Percentiles rank a stretch among this genome's conserved stretches.
phyloP scores from a whole-genome alignment of 2,888 invertebrate genomes.

The Diadegma fenestrale region DNA sequence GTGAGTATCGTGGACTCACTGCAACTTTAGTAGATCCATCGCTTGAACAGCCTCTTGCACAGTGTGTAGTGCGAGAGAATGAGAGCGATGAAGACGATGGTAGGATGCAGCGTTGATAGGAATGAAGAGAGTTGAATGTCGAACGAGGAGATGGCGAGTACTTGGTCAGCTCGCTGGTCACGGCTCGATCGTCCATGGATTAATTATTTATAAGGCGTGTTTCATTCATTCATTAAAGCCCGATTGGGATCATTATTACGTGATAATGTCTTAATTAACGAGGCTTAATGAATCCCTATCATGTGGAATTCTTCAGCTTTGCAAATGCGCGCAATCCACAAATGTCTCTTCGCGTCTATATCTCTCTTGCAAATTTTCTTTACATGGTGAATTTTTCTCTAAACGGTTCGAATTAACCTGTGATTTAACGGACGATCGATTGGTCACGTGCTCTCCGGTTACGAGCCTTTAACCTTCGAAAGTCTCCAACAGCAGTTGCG shows the following conservation, averaged over 20 bases:
- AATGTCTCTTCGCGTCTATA: constrained; percentile 67
- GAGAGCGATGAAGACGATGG: constrained; percentile 36
- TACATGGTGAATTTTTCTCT: constrained; percentile 63
- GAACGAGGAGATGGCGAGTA: constrained; percentile 21
- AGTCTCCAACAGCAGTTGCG: constrained; percentile 40
- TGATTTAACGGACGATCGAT: constrained; percentile 81
- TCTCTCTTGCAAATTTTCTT: constrained; percentile 30
- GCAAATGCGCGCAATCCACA: constrained; percentile 76
- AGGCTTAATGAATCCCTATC: constrained; percentile 84
- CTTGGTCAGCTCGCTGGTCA: constrained; percentile 74
- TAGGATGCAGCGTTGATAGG: constrained; percentile 20
- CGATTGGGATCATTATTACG: constrained; percentile 84
- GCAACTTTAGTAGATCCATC: constrained; percentile 40
- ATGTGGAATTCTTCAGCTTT: constrained; percentile 79
- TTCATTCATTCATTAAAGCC: constrained; percentile 84
- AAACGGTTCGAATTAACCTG: constrained; percentile 82
- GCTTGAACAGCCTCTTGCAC: constrained; percentile 13
- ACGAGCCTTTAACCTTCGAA: constrained; percentile 24
- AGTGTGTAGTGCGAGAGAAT: constrained; percentile 18
- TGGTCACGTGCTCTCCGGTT: constrained; percentile 71
- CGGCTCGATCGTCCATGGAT: constrained; percentile 81
- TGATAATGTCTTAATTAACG: constrained; percentile 85
- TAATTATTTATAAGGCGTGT: constrained; percentile 85
- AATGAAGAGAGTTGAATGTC: constrained; percentile 33
- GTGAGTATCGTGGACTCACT: constrained; percentile 33